Percentiles rank a stretch among this genome's conserved stretches.
These are phyloP conservation scores for Oreochromis mossambicus DNA, from an alignment of 2,797 vertebrate species.

Conservation along the genomic window DNA sequence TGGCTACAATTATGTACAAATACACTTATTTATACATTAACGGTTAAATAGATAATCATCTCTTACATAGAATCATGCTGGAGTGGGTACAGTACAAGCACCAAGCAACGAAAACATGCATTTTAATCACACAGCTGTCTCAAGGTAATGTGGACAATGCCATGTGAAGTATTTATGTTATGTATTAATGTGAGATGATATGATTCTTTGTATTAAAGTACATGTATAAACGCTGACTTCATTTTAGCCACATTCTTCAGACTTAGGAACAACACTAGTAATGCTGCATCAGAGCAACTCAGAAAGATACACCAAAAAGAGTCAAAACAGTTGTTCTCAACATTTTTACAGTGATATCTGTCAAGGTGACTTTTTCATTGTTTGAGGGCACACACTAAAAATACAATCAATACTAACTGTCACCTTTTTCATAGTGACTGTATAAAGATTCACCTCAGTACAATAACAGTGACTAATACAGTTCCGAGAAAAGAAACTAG, in stretches of 20 bases:
- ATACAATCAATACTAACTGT: background rate
- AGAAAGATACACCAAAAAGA: background rate
- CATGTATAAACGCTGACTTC: background rate
- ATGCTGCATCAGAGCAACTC: background rate
- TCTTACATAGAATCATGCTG: background rate
- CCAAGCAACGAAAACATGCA: background rate
- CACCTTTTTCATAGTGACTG: background rate
- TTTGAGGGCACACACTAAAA: background rate
- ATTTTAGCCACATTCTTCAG: background rate
- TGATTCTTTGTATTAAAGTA: background rate
- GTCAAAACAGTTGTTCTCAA: background rate
- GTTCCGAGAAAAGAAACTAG: background rate
- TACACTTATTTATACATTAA: slow-evolving; percentile 8
- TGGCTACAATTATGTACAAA: background rate
- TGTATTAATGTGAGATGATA: background rate
- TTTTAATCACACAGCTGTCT: background rate
- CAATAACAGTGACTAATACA: background rate
- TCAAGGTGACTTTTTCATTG: background rate
- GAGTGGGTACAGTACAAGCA: background rate
- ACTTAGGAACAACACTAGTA: background rate
- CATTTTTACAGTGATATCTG: background rate
- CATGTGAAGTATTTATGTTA: background rate
- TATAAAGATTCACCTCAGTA: background rate
- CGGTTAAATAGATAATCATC: background rate
- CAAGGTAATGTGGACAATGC: background rate